Conservation (phyloP, 2,888 invertebrate genomes). For the Polyommatus iphigenia region DNA sequence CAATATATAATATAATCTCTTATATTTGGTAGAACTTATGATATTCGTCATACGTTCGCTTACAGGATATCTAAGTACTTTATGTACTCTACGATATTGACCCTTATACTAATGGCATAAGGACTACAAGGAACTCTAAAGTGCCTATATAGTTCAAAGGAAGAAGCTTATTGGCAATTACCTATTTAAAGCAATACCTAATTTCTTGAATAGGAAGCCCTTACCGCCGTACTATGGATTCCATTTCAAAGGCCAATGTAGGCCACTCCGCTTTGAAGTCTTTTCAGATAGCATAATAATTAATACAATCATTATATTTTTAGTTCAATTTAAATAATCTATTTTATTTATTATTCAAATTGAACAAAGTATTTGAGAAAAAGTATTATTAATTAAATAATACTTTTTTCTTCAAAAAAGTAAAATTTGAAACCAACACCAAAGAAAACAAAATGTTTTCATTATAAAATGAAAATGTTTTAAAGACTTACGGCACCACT, state of each 20-base stretch:
- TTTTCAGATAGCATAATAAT: background rate
- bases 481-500: too few species aligned
- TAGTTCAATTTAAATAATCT: too few species aligned
- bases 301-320: background rate
- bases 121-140: background rate
- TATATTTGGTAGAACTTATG: background rate
- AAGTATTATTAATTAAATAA: too few species aligned
- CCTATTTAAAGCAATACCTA: background rate
- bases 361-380: too few species aligned
- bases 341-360: too few species aligned
- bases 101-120: background rate
- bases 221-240: slow-evolving; percentile 3
- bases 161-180: slow-evolving; percentile 14
- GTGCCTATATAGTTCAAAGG: background rate
- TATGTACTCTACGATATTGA: background rate
- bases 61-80: background rate
- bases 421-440: background rate
- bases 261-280: background rate
- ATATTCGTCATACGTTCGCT: background rate
- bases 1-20: too few species aligned
- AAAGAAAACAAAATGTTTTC: too few species aligned
- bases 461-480: too few species aligned
- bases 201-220: slow-evolving; percentile 17
- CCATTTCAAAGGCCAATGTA: background rate
- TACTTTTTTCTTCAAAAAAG: background rate